Evolutionary conservation across 2,113 vertebrate species (phyloP).

Genomic region (Dromas ardeola): DNA sequence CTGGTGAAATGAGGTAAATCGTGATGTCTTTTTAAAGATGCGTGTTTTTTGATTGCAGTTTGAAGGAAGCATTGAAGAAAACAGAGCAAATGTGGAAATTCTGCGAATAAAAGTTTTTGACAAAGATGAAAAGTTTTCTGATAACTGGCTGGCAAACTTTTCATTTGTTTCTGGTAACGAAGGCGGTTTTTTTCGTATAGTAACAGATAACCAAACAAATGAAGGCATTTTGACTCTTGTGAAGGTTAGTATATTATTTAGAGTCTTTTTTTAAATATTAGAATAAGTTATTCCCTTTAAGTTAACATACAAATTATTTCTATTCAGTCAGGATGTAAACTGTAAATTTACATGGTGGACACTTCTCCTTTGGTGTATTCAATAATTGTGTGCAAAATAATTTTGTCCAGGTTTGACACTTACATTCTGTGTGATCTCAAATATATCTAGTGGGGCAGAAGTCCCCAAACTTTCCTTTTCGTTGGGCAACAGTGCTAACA

Average conservation of each 20-base stretch:
- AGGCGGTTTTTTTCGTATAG: conserved; percentile 84
- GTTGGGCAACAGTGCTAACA: neutral
- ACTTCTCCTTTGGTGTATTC: neutral
- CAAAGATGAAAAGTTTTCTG: conserved; percentile 81
- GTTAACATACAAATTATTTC: neutral
- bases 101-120: conserved; percentile 85
- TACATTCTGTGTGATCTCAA: neutral
- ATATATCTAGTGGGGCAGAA: neutral
- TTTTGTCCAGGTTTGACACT: neutral
- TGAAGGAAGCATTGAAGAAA: conserved; percentile 85
- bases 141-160: conserved; percentile 90
- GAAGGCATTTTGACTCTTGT: conserved; percentile 87
- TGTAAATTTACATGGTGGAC: neutral
- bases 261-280: neutral
- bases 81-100: conserved; percentile 82
- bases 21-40: neutral
- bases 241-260: conserved; percentile 79
- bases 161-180: conserved; percentile 89
- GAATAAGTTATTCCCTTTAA: neutral
- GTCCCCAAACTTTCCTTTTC: neutral
- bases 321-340: neutral
- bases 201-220: conserved; percentile 85
- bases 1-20: neutral
- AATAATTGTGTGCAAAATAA: neutral
- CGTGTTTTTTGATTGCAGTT: conserved; percentile 71